Evolutionary conservation across 2,888 invertebrate genomes (phyloP), one percentile per base, ranked within the genome.

Genomic region (Drosophila borealis): DNA sequence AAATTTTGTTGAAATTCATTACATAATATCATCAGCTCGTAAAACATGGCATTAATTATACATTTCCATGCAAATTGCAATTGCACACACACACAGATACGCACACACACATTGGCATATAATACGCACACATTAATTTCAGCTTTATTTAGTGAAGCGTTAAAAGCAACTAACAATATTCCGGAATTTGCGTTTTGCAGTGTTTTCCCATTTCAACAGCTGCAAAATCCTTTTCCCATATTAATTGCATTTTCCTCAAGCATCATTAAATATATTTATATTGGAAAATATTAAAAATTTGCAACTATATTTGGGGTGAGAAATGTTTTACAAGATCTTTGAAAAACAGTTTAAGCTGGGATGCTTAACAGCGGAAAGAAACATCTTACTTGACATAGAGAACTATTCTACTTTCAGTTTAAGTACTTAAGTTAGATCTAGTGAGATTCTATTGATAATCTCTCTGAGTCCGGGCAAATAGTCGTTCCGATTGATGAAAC

Each of bases 31-130:
- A 74, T 54, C 70, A 62, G 68, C 46, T 74, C 70, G 79, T 77
- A 73, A 74, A 77, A 62, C 65, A 78, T 66, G 62, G 39, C 78
- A 86, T 82, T 82, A 82, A 82, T 86, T 80, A 83, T 78, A 81
- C 79, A 82, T 80, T 86, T 73, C 56, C 64, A 77, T 69, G 64
- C 69, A 77, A 82, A 82, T 80, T 80, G 83, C 70, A 70, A 78
- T 76, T 78, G 66, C 84, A 74, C 29, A 50, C 13, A 57, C 55
- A 54, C 48, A 54, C 53, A 49, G 19, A 42, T 21, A 39, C 44
- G 45, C 17, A 55, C 5, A 11, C 29, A 33, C 34, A 60, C 14
- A 37, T 4, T 25, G 5, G 42, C 53, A 44, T 21, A 65, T 39
- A 53, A 48, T 44, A n/a, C 39, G 50, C 51, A 39, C 45, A 67